Percentiles rank a stretch among this genome's conserved stretches.
These are phyloP conservation scores for Drosophila tanythrix DNA, from an alignment of 2,888 invertebrate genomes.

Conservation along the genomic window DNA sequence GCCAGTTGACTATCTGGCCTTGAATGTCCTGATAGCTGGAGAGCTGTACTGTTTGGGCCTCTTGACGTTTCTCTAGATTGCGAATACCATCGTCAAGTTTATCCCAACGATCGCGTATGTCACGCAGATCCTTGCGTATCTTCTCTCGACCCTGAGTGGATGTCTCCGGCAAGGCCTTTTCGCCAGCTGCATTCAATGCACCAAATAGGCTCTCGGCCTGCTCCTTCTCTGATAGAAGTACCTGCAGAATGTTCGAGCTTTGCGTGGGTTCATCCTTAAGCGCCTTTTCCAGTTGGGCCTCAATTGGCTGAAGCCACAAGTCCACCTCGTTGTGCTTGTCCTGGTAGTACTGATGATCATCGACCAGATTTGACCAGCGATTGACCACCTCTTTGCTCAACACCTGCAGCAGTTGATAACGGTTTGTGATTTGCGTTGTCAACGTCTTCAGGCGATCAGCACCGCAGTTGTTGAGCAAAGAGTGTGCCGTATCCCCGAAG, in stretches of 20 bases:
- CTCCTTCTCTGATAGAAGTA: conserved; percentile 91
- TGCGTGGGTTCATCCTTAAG: conserved; percentile 89
- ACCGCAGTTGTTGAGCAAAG: conserved; percentile 92
- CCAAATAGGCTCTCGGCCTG: conserved; percentile 92
- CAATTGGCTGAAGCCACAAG: conserved; percentile 91
- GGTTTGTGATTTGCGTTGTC: conserved; percentile 94
- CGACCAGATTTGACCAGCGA: conserved; percentile 92
- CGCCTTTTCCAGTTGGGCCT: conserved; percentile 88
- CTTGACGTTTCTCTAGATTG: conserved; percentile 93
- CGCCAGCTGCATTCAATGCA: conserved; percentile 91
- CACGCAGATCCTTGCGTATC: conserved; percentile 93
- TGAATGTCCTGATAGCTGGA: conserved; percentile 94
- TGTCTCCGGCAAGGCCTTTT: conserved; percentile 96
- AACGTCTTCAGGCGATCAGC: conserved; percentile 94
- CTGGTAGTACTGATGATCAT: conserved; percentile 92
- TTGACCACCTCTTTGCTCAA: conserved; percentile 94
- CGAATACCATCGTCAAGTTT: conserved; percentile 92
- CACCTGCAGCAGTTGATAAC: conserved; percentile 92
- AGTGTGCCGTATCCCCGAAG: conserved; percentile 95
- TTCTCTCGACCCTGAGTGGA: conserved; percentile 95
- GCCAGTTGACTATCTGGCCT: conserved; percentile 93
- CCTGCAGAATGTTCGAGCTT: conserved; percentile 89
- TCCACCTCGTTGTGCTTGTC: conserved; percentile 91
- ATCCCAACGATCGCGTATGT: conserved; percentile 94
- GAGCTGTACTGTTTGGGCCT: conserved; percentile 93